Evolutionary conservation across 2,888 invertebrate genomes (phyloP).

Genomic region (Hirtodrosophila trivittata): DNA sequence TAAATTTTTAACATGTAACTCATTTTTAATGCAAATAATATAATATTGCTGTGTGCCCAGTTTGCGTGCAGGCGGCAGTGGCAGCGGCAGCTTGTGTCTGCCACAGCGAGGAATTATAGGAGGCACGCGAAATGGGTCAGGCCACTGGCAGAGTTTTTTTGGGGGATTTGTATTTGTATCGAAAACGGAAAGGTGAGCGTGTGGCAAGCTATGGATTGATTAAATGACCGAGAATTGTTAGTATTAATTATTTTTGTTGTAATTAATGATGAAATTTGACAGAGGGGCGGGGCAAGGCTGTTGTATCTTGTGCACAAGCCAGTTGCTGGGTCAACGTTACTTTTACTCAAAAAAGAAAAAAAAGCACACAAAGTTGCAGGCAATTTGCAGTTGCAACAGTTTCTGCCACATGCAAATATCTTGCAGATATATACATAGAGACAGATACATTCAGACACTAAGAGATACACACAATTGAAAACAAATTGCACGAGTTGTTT

Average conservation of each 20-base stretch:
- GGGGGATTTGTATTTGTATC: neutral
- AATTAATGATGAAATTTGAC: conserved; percentile 60
- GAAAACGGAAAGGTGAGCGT: conserved; percentile 60
- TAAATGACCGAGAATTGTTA: conserved; percentile 52
- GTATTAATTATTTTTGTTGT: conserved; percentile 19
- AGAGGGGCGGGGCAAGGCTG: conserved; percentile 27
- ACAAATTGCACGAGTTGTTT: conserved; percentile 64
- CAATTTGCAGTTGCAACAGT: conserved; percentile 62
- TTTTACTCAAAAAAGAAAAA: conserved; percentile 2
- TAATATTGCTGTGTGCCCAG: conserved; percentile 31
- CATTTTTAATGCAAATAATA: conserved; percentile 79
- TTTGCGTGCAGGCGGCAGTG: conserved; percentile 16
- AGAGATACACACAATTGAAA: conserved; percentile 57
- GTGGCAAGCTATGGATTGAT: conserved; percentile 59
- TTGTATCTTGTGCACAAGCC: conserved; percentile 16
- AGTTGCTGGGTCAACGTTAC: neutral
- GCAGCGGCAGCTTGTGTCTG: conserved; percentile 22
- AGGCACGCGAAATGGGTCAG: conserved; percentile 70
- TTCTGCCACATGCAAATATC: conserved; percentile 56
- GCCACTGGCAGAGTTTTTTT: conserved; percentile 26
- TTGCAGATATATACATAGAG: no score
- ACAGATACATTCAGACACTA: conserved; percentile 35
- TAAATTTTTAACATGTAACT: conserved; percentile 77
- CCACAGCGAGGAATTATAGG: conserved; percentile 36
- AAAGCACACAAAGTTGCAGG: conserved; percentile 46